Percentiles rank a stretch among this genome's conserved stretches.
phyloP scores from a whole-genome alignment of 2,888 invertebrate species.

The Polylopha cassiicola region DNA sequence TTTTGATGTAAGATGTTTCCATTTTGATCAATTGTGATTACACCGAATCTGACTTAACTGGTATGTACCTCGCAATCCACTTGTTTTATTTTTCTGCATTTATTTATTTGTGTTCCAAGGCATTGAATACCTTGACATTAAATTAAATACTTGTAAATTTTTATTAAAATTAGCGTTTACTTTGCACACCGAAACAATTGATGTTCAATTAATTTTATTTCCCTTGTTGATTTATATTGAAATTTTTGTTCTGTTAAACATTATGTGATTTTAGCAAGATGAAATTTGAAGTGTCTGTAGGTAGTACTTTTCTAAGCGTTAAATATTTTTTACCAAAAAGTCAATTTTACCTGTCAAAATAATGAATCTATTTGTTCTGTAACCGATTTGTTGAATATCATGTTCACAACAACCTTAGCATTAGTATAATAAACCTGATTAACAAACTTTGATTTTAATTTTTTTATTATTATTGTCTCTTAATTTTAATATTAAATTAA shows the following conservation, averaged over 20 bases:
- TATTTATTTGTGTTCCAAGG: conserved; percentile 13
- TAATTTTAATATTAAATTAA: background rate
- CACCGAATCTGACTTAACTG: conserved; percentile 13
- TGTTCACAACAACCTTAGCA: conserved; percentile 63
- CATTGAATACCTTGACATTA: conserved; percentile 7
- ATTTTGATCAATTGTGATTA: conserved; percentile 6
- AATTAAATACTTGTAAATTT: conserved; percentile 6
- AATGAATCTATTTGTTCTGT: conserved; percentile 30
- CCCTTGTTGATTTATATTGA: conserved; percentile 39
- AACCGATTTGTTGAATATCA: conserved; percentile 50
- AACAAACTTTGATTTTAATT: conserved; percentile 45
- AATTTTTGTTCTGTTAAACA: conserved; percentile 50
- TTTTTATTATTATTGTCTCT: conserved; percentile 23
- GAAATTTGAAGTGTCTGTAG: conserved; percentile 37
- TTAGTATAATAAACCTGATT: conserved; percentile 69
- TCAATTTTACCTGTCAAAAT: conserved; percentile 50
- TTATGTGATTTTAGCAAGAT: conserved; percentile 34
- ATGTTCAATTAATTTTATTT: conserved; percentile 28
- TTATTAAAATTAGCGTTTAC: conserved; percentile 21
- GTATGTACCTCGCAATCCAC: conserved; percentile 40
- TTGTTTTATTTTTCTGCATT: conserved; percentile 18
- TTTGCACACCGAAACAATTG: conserved; percentile 27
- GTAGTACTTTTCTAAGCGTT: conserved; percentile 37
- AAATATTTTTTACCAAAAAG: conserved; percentile 60
- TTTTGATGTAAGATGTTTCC: conserved; percentile 33